Percentiles rank a stretch among this genome's conserved stretches.
phyloP scores from a whole-genome alignment of 2,888 invertebrate species.

The Andrena minutula region DNA sequence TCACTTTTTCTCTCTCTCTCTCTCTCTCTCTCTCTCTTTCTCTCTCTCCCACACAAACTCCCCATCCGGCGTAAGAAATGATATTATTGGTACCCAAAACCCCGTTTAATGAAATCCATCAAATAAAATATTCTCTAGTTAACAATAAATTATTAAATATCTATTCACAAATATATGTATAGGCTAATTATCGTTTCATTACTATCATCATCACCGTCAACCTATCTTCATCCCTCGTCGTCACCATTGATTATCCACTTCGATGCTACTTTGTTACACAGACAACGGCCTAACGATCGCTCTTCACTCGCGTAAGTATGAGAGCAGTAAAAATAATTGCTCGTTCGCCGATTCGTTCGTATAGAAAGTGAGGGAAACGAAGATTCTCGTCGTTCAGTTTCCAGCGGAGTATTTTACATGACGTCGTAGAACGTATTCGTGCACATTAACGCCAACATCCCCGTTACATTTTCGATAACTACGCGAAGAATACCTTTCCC shows the following conservation, averaged over 20 bases:
- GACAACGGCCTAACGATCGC: slow-evolving; percentile 61
- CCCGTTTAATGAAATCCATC: slow-evolving; percentile 75
- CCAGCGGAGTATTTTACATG: not conserved
- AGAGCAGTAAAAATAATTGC: slow-evolving; percentile 34
- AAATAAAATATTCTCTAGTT: slow-evolving; percentile 79
- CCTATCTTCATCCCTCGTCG: slow-evolving; percentile 39
- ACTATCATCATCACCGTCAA: slow-evolving; percentile 58
- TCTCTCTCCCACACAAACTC: slow-evolving; percentile 2
- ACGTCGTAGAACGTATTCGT: not conserved
- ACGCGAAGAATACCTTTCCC: no score
- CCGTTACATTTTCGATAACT: no score
- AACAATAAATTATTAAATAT: slow-evolving; percentile 85
- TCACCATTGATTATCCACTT: slow-evolving; percentile 49
- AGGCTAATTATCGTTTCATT: slow-evolving; percentile 72
- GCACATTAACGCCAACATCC: not conserved
- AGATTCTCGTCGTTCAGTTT: slow-evolving; percentile 25
- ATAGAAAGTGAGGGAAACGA: slow-evolving; percentile 33
- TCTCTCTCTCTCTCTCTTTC: not conserved
- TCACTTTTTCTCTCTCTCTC: not conserved
- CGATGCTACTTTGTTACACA: slow-evolving; percentile 67
- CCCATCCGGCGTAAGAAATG: slow-evolving; percentile 65
- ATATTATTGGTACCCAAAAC: slow-evolving; percentile 81
- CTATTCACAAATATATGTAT: slow-evolving; percentile 84
- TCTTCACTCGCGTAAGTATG: slow-evolving; percentile 53
- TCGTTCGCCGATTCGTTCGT: slow-evolving; percentile 14